Percentiles rank a stretch among this genome's conserved stretches.
Evolutionary conservation across 2,113 vertebrate genomes (phyloP).

Genomic region (Gila orcuttii): DNA sequence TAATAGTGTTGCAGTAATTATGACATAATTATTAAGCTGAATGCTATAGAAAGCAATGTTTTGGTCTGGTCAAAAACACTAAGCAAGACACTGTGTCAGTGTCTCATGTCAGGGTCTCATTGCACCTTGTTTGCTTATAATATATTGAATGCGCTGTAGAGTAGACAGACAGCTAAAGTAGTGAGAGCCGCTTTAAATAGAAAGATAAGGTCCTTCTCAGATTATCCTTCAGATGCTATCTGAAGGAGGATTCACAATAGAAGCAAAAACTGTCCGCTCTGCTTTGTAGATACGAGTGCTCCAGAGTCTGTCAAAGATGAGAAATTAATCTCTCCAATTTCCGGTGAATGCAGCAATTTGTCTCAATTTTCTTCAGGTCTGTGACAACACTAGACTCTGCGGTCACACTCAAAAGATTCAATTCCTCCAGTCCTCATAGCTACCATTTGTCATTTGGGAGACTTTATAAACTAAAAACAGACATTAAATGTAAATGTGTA

Average conservation of each 20-base stretch:
- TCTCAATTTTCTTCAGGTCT: conserved; percentile 48
- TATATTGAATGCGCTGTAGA: conserved; percentile 32
- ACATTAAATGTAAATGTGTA: no score
- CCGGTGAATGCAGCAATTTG: conserved; percentile 41
- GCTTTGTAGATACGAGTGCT: conserved; percentile 33
- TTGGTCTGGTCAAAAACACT: not conserved
- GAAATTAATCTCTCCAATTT: conserved; percentile 51
- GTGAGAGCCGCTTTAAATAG: not conserved
- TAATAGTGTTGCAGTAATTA: no score
- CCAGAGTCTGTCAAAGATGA: conserved; percentile 30
- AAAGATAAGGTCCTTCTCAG: not conserved
- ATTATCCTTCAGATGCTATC: conserved; percentile 30
- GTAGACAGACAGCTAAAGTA: conserved; percentile 25
- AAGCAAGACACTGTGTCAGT: no score
- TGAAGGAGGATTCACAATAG: not conserved
- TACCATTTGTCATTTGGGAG: not conserved
- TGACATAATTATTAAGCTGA: not conserved
- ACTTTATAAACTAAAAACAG: not conserved
- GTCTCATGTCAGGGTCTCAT: not conserved
- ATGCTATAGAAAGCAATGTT: not conserved
- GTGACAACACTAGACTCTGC: conserved; percentile 10
- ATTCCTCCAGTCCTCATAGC: conserved; percentile 4
- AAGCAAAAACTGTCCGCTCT: not conserved
- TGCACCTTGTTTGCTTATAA: conserved; percentile 41
- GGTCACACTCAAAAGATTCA: conserved; percentile 43